Evolutionary conservation across 2,113 vertebrate species (phyloP).

Genomic region (Daphoenositta chrysoptera): DNA sequence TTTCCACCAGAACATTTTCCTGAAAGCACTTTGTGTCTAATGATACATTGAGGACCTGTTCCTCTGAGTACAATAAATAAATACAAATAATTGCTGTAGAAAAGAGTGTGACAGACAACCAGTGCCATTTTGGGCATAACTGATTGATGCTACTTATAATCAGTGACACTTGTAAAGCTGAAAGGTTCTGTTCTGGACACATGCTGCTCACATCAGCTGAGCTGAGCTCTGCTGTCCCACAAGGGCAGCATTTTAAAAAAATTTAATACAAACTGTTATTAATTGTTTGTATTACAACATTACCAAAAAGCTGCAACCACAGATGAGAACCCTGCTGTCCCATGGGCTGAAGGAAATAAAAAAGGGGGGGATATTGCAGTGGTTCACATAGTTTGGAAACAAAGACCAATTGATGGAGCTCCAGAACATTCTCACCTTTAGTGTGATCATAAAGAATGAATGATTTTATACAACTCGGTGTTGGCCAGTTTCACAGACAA

Average conservation of each 20-base stretch:
- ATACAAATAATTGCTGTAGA: not conserved
- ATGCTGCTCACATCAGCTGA: not conserved
- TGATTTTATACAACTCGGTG: not conserved
- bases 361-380: not conserved
- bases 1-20: constrained; percentile 26
- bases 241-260: not conserved
- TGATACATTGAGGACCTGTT: not conserved
- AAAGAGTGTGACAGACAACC: not conserved
- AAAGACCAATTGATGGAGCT: not conserved
- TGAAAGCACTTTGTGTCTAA: not conserved
- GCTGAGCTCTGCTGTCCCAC: not conserved
- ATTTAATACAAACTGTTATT: not conserved
- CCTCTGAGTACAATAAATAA: constrained; percentile 36
- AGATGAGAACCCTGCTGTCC: not conserved
- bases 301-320: not conserved
- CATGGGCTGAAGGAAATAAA: not conserved
- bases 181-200: not conserved
- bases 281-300: not conserved
- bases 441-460: not conserved
- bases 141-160: not conserved
- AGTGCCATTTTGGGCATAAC: not conserved
- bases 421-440: not conserved
- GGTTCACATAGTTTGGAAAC: not conserved
- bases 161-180: not conserved
- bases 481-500: not conserved